Evolutionary conservation across 1,140 invertebrate genomes (phyloP).

Genomic region (Euschistus heros): DNA sequence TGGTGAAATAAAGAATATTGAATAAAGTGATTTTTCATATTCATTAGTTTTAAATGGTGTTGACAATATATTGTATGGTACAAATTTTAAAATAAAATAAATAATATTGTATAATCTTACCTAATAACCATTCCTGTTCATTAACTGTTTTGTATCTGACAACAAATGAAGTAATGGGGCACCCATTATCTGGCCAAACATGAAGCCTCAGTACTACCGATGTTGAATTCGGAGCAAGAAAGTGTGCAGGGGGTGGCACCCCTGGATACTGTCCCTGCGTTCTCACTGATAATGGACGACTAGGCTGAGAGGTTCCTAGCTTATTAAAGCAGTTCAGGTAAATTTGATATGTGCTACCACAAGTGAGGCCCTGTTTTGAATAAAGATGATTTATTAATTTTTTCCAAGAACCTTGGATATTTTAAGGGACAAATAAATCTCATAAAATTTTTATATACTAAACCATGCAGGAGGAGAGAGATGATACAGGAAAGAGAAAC

Average conservation of each 20-base stretch:
- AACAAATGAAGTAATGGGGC: constrained; percentile 62
- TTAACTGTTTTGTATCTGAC: constrained; percentile 56
- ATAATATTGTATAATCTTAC: constrained; percentile 30
- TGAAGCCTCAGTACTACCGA: constrained; percentile 57
- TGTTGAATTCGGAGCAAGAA: constrained; percentile 58
- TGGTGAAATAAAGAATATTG: too few relatives aligned
- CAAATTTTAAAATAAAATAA: too few relatives aligned
- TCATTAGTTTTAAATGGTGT: too few relatives aligned
- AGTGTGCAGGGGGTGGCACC: constrained; percentile 47
- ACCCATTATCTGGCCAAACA: constrained; percentile 69
- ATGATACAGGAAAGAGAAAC: too few relatives aligned
- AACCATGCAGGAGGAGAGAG: too few relatives aligned
- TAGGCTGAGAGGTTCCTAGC: constrained; percentile 58
- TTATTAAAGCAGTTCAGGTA: constrained; percentile 60
- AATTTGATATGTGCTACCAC: constrained; percentile 63
- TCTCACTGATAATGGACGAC: constrained; percentile 52
- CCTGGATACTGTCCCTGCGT: constrained; percentile 62
- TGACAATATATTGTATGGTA: too few relatives aligned
- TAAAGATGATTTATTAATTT: too few relatives aligned
- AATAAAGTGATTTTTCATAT: too few relatives aligned
- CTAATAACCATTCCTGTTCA: constrained; percentile 47
- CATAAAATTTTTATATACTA: too few relatives aligned
- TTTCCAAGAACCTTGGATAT: too few relatives aligned
- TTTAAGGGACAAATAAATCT: too few relatives aligned
- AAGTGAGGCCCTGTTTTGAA: constrained; percentile 44